Percentiles rank a stretch among this genome's conserved stretches.
phyloP scores from a whole-genome alignment of 1,140 invertebrate species.

The Lanistes nyassanus region DNA sequence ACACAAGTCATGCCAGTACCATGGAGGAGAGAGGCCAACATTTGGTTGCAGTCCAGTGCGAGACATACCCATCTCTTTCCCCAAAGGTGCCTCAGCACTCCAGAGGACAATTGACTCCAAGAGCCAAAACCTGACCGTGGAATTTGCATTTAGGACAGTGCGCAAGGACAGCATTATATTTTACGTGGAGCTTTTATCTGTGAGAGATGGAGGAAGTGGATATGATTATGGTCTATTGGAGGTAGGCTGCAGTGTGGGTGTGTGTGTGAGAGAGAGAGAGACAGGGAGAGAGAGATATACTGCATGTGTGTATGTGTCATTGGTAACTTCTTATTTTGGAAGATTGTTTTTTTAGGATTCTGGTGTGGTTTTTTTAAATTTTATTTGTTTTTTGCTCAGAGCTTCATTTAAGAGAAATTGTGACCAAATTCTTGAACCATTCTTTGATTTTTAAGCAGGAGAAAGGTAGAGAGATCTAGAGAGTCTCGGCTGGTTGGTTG shows the following conservation, averaged over 20 bases:
- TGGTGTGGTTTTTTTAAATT: background rate
- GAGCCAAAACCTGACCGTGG: conserved; percentile 77
- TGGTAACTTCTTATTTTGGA: background rate
- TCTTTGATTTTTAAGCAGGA: too few species aligned
- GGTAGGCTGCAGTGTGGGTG: conserved; percentile 70
- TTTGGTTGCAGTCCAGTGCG: conserved; percentile 85
- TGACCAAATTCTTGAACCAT: too few species aligned
- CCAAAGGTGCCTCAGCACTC: conserved; percentile 73
- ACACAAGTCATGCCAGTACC: conserved; percentile 74
- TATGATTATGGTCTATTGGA: conserved; percentile 85
- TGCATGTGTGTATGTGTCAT: background rate
- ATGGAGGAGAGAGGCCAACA: conserved; percentile 82
- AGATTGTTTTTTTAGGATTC: background rate
- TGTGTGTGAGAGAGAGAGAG: background rate
- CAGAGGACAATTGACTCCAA: conserved; percentile 75
- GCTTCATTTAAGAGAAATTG: too few species aligned
- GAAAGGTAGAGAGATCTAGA: too few species aligned
- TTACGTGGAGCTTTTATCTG: conserved; percentile 76
- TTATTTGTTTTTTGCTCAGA: too few species aligned
- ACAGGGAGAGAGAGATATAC: background rate
- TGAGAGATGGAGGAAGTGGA: conserved; percentile 68
- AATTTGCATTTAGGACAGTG: conserved; percentile 89
- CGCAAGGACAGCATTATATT: conserved; percentile 85
- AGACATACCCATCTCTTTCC: conserved; percentile 91
- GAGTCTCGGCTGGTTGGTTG: too few species aligned